Conservation (phyloP, 2,113 vertebrate species). For the Corythaeola cristata region DNA sequence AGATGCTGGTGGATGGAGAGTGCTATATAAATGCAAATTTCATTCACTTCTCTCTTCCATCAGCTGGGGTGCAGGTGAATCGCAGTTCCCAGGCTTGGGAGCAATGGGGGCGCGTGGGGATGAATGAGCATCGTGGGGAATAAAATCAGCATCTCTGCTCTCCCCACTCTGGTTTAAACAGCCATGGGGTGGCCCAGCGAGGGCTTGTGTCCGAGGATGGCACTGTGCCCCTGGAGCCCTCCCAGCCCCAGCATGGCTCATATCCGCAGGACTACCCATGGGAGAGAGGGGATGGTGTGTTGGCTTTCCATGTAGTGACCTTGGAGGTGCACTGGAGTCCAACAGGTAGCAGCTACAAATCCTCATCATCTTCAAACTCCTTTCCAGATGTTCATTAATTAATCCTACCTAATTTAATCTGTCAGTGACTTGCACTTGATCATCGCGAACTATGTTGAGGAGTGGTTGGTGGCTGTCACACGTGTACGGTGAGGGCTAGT, state of each 20-base stretch:
- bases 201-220: neutral
- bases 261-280: fast-evolving
- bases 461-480: neutral
- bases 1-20: neutral
- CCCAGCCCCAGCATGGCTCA: fast-evolving
- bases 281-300: neutral
- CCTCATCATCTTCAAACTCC: neutral
- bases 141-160: neutral
- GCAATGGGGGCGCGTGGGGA: fast-evolving
- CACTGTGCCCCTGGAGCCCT: neutral
- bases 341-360: neutral
- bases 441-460: fast-evolving
- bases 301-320: neutral
- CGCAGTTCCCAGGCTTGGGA: fast-evolving
- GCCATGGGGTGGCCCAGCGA: fast-evolving
- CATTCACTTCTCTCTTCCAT: fast-evolving
- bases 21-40: neutral
- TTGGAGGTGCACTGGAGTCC: neutral
- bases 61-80: neutral
- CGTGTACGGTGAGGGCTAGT: neutral
- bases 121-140: fast-evolving
- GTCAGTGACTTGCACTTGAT: neutral
- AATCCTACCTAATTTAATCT: neutral
- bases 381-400: neutral
- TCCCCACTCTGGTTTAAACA: neutral